Percentiles rank a stretch among this genome's conserved stretches.
These are phyloP conservation scores for Myotis myotis DNA, from an alignment of 2,797 vertebrate genomes.

Conservation along the genomic window DNA sequence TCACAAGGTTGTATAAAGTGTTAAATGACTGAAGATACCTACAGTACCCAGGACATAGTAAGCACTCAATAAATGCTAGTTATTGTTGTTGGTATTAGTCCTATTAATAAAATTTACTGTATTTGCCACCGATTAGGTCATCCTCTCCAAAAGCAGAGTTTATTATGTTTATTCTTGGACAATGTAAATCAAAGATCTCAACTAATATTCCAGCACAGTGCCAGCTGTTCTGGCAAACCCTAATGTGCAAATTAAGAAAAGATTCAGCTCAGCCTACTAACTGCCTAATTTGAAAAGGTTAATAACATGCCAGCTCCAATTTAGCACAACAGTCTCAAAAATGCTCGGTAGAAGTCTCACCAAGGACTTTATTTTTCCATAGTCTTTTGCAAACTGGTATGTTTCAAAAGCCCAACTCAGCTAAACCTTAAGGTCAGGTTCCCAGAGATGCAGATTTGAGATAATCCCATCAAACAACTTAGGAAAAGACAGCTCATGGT, in stretches of 20 bases:
- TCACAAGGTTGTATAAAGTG: background rate
- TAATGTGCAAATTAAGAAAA: constrained; percentile 49
- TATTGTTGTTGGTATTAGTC: background rate
- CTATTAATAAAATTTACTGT: background rate
- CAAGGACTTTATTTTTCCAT: constrained; percentile 23
- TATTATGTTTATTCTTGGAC: background rate
- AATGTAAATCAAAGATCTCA: background rate
- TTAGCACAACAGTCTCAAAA: constrained; percentile 6
- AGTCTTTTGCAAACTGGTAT: constrained; percentile 31
- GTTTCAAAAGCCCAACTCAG: constrained; percentile 42
- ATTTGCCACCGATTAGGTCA: background rate
- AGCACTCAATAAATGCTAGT: background rate
- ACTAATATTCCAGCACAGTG: background rate
- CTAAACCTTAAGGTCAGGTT: constrained; percentile 45
- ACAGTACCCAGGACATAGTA: background rate
- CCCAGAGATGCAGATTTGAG: background rate
- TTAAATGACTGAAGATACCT: background rate
- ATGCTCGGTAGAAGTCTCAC: constrained; percentile 42
- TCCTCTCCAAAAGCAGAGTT: background rate
- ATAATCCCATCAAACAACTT: constrained; percentile 20
- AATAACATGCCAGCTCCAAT: constrained; percentile 22
- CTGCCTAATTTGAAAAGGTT: constrained; percentile 66
- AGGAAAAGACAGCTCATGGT: background rate
- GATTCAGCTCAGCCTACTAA: constrained; percentile 39
- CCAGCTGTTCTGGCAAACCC: constrained; percentile 37